These are phyloP conservation scores for Himantopus leucocephalus DNA, from an alignment of 2,113 vertebrate genomes.

Conservation along the genomic window DNA sequence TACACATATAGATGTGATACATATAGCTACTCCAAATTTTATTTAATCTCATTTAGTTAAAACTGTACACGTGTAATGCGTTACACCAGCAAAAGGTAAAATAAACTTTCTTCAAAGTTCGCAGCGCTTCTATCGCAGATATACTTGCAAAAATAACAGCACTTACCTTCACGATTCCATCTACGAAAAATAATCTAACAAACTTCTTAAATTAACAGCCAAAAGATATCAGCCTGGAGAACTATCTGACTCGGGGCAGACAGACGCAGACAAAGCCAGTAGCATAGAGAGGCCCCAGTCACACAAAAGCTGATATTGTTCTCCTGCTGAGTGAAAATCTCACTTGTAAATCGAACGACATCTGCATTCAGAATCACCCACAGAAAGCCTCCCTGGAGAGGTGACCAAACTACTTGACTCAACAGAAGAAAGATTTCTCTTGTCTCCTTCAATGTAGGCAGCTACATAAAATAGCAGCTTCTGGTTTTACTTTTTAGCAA, in stretches of 20 bases:
- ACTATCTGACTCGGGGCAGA: not conserved
- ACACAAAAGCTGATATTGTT: slow-evolving; percentile 79
- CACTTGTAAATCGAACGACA: slow-evolving; percentile 70
- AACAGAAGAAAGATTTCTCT: not conserved
- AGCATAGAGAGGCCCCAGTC: slow-evolving; percentile 32
- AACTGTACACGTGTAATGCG: rapidly evolving
- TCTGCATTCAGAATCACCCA: slow-evolving; percentile 71
- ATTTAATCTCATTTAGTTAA: not conserved
- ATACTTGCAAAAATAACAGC: not conserved
- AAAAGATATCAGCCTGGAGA: not conserved
- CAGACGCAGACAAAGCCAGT: slow-evolving; percentile 39
- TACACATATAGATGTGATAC: not conserved
- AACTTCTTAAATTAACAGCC: not conserved
- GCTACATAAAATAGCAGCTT: not conserved
- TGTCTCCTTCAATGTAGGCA: not conserved
- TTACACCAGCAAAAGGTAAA: not conserved
- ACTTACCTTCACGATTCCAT: slow-evolving; percentile 18
- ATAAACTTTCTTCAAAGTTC: not conserved
- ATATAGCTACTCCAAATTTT: not conserved
- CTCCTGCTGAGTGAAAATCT: slow-evolving; percentile 52
- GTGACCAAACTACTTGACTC: slow-evolving; percentile 8
- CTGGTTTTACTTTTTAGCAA: not conserved
- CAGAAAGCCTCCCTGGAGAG: slow-evolving; percentile 24
- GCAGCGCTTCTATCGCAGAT: not conserved
- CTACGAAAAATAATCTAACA: not conserved